These are phyloP conservation scores for Passer domesticus DNA, from an alignment of 2,113 vertebrate species.

Conservation along the genomic window DNA sequence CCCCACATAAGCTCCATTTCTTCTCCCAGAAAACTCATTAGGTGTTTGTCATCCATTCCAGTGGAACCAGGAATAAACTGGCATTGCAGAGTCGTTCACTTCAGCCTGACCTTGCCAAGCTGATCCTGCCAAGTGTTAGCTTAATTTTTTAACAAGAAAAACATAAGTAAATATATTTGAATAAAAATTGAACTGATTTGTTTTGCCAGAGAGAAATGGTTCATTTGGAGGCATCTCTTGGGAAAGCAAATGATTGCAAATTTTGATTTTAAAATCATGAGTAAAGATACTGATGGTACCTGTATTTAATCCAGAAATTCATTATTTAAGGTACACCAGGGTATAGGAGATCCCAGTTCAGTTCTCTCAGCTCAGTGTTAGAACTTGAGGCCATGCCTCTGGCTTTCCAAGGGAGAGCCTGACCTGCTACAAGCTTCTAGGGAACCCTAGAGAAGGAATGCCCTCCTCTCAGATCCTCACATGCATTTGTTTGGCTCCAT, in stretches of 20 bases:
- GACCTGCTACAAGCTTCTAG: not conserved
- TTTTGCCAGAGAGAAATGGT: not conserved
- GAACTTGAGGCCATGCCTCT: not conserved
- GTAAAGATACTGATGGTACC: not conserved
- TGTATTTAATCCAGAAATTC: not conserved
- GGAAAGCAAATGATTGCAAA: not conserved
- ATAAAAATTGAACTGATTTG: not conserved
- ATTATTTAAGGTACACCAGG: not conserved
- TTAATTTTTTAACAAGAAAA: not conserved
- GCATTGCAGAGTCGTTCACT: not conserved
- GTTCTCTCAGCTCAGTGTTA: not conserved
- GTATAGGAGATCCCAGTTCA: not conserved
- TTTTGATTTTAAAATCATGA: not conserved
- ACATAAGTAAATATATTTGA: not conserved
- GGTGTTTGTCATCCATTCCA: not conserved
- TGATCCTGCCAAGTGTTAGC: not conserved
- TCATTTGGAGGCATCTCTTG: not conserved
- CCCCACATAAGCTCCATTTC: not conserved
- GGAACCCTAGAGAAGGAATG: not conserved
- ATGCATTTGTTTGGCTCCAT: not conserved
- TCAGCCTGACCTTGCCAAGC: not conserved
- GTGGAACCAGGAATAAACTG: not conserved
- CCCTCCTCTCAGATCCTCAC: not conserved
- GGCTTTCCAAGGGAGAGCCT: not conserved
- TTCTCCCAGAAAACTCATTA: not conserved